Evolutionary conservation across 2,888 invertebrate genomes (phyloP).

Genomic region (Cordilura impudica): DNA sequence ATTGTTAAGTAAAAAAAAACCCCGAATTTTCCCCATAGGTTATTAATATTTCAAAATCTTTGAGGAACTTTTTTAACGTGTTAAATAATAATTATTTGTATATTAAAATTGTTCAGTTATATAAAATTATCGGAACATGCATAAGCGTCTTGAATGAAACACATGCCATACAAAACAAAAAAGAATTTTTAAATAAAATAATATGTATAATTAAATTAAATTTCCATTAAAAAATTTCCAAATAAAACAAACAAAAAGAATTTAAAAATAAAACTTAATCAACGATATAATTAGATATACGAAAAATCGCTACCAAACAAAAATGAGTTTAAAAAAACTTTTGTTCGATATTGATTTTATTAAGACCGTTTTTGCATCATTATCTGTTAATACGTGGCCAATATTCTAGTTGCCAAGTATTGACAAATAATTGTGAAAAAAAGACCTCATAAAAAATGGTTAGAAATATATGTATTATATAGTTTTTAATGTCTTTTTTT

Average conservation of each 20-base stretch:
- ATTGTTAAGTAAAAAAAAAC: too few relatives aligned
- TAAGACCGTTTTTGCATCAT: too few relatives aligned
- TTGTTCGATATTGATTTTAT: too few relatives aligned
- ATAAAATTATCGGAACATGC: constrained; percentile 15
- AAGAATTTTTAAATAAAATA: constrained; percentile 29
- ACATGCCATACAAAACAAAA: constrained; percentile 38
- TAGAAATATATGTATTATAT: constrained; percentile 27
- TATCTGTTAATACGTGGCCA: too few relatives aligned
- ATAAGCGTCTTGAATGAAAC: constrained; percentile 21
- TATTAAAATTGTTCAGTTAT: too few relatives aligned
- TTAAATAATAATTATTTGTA: too few relatives aligned
- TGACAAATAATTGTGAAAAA: not conserved
- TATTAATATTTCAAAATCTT: too few relatives aligned
- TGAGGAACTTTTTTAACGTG: too few relatives aligned
- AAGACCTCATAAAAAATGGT: not conserved
- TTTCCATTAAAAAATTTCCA: constrained; percentile 17
- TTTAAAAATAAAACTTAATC: constrained; percentile 9
- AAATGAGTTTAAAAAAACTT: too few relatives aligned
- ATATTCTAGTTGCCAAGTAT: too few relatives aligned
- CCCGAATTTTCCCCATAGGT: too few relatives aligned
- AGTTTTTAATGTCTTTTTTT: constrained; percentile 12
- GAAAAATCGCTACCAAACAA: not conserved
- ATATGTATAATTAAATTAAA: constrained; percentile 28
- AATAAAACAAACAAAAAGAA: not conserved
- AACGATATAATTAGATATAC: not conserved